phyloP scores from a whole-genome alignment of 2,797 vertebrate species.

The Crenichthys baileyi region DNA sequence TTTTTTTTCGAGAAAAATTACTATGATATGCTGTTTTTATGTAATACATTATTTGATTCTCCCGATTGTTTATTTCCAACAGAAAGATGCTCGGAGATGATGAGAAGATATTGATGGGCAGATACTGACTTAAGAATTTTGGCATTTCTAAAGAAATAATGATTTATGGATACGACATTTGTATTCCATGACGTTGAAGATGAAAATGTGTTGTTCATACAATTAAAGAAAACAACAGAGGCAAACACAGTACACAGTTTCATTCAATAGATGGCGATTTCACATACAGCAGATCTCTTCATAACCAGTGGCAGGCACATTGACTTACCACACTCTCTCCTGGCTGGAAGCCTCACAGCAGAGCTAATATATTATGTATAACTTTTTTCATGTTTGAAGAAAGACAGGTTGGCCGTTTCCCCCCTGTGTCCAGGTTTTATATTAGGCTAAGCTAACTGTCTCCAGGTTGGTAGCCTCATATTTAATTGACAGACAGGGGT shows the following conservation, averaged over 20 bases:
- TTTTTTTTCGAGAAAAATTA: neutral
- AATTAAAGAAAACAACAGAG: neutral
- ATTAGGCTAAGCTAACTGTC: constrained; percentile 19
- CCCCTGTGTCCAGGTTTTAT: constrained; percentile 6
- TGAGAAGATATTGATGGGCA: neutral
- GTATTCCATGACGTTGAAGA: neutral
- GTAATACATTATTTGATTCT: neutral
- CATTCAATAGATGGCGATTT: constrained; percentile 21
- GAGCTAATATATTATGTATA: constrained; percentile 21
- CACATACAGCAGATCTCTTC: constrained; percentile 3
- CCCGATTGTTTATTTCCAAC: neutral
- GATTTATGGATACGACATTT: neutral
- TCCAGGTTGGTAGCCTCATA: constrained; percentile 11
- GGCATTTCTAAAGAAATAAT: neutral
- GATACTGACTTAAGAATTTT: neutral
- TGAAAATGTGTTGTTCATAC: neutral
- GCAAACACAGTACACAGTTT: neutral
- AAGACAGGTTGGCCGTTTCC: neutral
- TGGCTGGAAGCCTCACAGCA: constrained; percentile 16
- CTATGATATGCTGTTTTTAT: constrained; percentile 7
- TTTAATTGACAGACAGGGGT: constrained; percentile 4
- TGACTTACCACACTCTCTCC: constrained; percentile 9
- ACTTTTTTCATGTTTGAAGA: constrained; percentile 23
- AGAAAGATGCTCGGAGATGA: neutral
- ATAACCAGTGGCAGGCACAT: neutral